Conservation (phyloP, 2,113 vertebrate species). For the Pygoscelis adeliae region DNA sequence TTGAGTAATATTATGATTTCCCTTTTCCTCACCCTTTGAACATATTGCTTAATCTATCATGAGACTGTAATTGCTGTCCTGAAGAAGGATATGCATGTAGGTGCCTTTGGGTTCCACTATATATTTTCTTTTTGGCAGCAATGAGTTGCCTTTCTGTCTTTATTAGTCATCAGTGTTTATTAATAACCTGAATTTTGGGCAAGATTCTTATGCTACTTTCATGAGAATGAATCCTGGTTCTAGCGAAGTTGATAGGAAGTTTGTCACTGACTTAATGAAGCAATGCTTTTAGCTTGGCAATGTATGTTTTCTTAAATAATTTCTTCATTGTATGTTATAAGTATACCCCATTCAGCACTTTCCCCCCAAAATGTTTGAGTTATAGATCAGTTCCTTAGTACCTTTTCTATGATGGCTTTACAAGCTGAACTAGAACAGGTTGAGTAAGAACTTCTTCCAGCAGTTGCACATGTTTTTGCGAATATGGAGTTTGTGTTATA, state of each 20-base stretch:
- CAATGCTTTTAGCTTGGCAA: background rate
- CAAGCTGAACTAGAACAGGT: background rate
- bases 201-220: background rate
- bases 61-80: background rate
- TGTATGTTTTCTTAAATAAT: background rate
- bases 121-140: background rate
- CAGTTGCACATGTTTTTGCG: background rate
- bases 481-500: background rate
- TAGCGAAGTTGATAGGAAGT: background rate
- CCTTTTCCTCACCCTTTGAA: background rate
- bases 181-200: background rate
- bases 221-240: background rate
- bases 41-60: background rate
- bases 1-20: slow-evolving; percentile 7
- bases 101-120: background rate
- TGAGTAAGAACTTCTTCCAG: background rate
- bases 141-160: background rate
- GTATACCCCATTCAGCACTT: background rate
- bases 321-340: no score
- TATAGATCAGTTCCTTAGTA: background rate
- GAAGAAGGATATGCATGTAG: background rate
- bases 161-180: background rate
- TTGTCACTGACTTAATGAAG: background rate
- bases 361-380: background rate
- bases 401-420: background rate